phyloP scores from a whole-genome alignment of 2,797 vertebrate genomes.

The Falco peregrinus region DNA sequence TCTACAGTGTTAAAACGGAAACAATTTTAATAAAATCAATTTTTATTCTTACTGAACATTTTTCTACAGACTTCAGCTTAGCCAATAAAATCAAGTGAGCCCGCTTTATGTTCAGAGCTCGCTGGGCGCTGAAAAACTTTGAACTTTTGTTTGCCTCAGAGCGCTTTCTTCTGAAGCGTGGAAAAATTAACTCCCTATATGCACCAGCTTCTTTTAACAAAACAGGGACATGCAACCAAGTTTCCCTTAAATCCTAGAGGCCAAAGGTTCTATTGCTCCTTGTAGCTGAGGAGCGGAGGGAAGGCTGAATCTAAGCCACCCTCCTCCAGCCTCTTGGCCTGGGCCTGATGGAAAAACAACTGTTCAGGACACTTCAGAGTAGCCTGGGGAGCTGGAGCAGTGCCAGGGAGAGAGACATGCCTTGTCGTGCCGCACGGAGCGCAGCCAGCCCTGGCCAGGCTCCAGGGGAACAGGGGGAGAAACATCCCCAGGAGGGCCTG shows the following conservation, averaged over 20 bases:
- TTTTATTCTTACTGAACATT: not conserved
- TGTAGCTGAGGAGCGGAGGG: not conserved
- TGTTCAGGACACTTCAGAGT: not conserved
- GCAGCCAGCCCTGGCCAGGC: not conserved
- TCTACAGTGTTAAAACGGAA: not conserved
- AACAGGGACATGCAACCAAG: not conserved
- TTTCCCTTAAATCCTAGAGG: not conserved
- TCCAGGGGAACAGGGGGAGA: not conserved
- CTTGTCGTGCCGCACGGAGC: not conserved
- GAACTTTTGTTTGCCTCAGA: not conserved
- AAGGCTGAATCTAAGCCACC: not conserved
- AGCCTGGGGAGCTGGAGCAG: not conserved
- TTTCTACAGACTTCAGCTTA: not conserved
- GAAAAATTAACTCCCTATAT: not conserved
- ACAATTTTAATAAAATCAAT: not conserved
- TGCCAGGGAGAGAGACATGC: fast-evolving
- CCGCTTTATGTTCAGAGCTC: not conserved
- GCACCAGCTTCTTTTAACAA: not conserved
- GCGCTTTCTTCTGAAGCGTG: not conserved
- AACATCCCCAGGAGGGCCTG: not conserved
- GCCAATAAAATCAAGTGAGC: not conserved
- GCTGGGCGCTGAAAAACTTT: not conserved
- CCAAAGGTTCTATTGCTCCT: not conserved
- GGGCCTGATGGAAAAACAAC: not conserved
- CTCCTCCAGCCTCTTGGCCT: not conserved